Conservation (phyloP, 2,888 invertebrate species). For the Andrena chrysosceles region DNA sequence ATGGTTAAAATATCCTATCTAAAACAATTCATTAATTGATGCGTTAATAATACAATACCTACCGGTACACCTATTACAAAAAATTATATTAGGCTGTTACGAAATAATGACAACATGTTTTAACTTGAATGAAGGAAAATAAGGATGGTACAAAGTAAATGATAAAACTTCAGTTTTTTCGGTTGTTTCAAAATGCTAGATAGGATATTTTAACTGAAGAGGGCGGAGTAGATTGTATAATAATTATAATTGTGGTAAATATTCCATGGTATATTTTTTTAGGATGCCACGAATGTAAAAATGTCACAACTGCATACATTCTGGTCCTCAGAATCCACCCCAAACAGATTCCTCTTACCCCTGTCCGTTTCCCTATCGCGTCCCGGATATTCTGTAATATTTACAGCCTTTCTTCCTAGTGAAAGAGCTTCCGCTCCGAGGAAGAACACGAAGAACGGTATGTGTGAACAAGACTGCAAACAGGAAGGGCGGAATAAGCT, state of each 20-base stretch:
- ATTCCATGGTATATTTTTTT: not conserved
- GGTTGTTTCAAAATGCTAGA: too few species aligned
- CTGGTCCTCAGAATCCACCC: not conserved
- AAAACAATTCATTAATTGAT: too few species aligned
- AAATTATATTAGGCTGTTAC: too few species aligned
- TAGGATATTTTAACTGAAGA: too few species aligned
- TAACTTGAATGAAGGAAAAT: too few species aligned
- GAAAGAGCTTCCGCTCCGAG: constrained; percentile 28
- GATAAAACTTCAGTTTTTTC: too few species aligned
- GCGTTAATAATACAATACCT: too few species aligned
- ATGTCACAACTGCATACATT: not conserved
- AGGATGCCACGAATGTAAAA: not conserved
- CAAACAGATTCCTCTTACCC: constrained; percentile 6
- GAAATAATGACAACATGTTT: too few species aligned
- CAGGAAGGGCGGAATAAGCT: constrained; percentile 24
- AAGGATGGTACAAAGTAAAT: too few species aligned
- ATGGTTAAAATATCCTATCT: too few species aligned
- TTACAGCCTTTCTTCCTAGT: constrained; percentile 43
- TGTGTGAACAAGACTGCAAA: constrained; percentile 43
- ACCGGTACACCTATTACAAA: too few species aligned
- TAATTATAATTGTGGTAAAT: not conserved
- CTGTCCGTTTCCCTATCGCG: not conserved
- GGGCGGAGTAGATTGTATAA: too few species aligned
- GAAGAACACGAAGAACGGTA: constrained; percentile 25
- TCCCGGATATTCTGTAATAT: constrained; percentile 47